Conservation (phyloP, 2,797 vertebrate species). For the Hydrocynus forskahlii region DNA sequence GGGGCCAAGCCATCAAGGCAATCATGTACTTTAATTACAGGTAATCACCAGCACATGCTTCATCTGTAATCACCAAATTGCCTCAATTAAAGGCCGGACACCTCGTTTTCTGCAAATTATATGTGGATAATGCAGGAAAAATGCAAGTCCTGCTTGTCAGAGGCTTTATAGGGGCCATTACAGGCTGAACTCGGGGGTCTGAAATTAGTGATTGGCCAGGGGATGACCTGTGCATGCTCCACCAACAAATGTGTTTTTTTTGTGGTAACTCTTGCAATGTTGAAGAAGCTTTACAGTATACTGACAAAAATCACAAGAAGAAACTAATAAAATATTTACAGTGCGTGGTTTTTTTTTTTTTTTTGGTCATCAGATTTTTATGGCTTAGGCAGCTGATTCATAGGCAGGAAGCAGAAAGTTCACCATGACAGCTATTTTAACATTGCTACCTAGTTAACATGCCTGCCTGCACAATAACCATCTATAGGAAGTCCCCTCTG, state of each 20-base stretch:
- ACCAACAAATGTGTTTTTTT: background rate
- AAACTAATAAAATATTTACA: too few relatives aligned
- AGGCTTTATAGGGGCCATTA: constrained; percentile 75
- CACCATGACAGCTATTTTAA: background rate
- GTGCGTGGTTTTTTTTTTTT: too few relatives aligned
- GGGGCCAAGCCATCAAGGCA: constrained; percentile 76
- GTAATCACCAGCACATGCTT: constrained; percentile 80
- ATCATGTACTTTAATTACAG: constrained; percentile 85
- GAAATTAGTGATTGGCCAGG: constrained; percentile 59
- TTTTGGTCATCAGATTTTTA: background rate
- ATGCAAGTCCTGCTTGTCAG: constrained; percentile 66
- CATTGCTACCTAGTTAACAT: background rate
- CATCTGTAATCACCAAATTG: constrained; percentile 82
- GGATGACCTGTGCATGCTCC: constrained; percentile 11
- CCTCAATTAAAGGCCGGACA: constrained; percentile 77
- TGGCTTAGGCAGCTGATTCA: background rate
- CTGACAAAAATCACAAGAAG: background rate
- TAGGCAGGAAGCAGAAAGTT: background rate
- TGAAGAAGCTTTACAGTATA: background rate
- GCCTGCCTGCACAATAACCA: background rate
- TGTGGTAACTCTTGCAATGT: background rate
- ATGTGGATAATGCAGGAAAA: constrained; percentile 74
- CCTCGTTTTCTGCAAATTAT: constrained; percentile 73
- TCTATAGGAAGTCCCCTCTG: background rate
- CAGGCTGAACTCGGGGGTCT: constrained; percentile 70